Percentiles rank a stretch among this genome's conserved stretches.
phyloP scores from a whole-genome alignment of 2,888 invertebrate genomes.

The Exephanes ischioxanthus region DNA sequence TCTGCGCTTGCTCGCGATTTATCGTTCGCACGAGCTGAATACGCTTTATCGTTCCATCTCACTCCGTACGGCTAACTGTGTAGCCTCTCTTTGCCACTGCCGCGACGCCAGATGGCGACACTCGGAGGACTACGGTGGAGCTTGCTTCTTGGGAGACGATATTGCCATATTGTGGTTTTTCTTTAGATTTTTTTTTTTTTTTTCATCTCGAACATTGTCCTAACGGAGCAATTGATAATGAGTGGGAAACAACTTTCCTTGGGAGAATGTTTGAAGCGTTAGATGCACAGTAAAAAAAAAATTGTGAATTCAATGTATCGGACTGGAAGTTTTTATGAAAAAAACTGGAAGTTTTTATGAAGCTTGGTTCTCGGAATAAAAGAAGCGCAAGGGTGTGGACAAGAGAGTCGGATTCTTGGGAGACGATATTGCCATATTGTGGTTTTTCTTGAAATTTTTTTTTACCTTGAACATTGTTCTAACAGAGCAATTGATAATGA shows the following conservation, averaged over 20 bases:
- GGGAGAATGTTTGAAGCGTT: neutral
- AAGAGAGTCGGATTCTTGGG: neutral
- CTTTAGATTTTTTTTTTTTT: neutral
- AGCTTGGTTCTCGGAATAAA: too few species aligned
- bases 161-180: neutral
- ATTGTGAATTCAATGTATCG: too few species aligned
- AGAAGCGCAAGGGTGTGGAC: too few species aligned
- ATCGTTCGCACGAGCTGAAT: slow-evolving; percentile 69
- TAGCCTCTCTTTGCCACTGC: slow-evolving; percentile 48
- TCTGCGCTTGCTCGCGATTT: slow-evolving; percentile 71
- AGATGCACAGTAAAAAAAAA: too few species aligned
- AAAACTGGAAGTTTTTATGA: too few species aligned
- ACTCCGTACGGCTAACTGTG: slow-evolving; percentile 55
- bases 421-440: neutral
- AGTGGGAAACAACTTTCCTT: too few species aligned
- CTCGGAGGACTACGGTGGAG: slow-evolving; percentile 56
- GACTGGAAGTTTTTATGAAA: too few species aligned
- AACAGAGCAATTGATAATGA: too few species aligned
- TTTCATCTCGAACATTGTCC: neutral
- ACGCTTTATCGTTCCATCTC: slow-evolving; percentile 47
- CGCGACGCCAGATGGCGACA: slow-evolving; percentile 74
- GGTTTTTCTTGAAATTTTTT: neutral
- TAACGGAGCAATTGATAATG: neutral
- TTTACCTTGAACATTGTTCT: too few species aligned
- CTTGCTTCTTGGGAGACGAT: slow-evolving; percentile 7